Evolutionary conservation across 92 coral and sea anemone genomes (phyloP).

Genomic region (Phymanthus crucifer): DNA sequence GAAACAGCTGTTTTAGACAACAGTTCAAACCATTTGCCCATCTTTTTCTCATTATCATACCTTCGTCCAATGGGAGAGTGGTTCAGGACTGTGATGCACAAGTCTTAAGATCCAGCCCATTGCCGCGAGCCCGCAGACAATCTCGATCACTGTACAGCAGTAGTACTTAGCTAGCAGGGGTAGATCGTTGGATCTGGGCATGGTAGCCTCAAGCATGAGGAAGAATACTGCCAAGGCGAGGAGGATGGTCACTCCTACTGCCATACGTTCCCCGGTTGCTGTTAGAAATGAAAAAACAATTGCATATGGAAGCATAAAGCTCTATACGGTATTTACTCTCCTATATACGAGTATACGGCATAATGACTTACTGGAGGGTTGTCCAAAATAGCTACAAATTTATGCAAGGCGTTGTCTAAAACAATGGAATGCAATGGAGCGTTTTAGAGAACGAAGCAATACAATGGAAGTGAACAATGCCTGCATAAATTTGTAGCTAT

Average conservation of each 20-base stretch:
- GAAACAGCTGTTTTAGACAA: neutral
- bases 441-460: no score
- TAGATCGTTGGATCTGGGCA: slow-evolving; percentile 78
- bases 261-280: slow-evolving; percentile 99
- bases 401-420: no score
- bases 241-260: slow-evolving; percentile 91
- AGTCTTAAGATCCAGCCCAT: slow-evolving; percentile 76
- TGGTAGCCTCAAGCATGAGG: slow-evolving; percentile 86
- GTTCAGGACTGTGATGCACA: slow-evolving; percentile 70
- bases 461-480: no score
- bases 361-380: no score
- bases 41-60: slow-evolving; percentile 35
- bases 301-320: neutral
- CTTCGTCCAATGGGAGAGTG: slow-evolving; percentile 77
- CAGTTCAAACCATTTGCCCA: neutral
- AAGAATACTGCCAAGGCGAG: slow-evolving; percentile 91
- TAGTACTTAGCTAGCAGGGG: slow-evolving; percentile 94
- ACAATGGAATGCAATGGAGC: no score
- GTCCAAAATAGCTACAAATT: no score
- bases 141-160: slow-evolving; percentile 90
- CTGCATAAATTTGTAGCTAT: no score
- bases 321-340: neutral
- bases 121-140: slow-evolving; percentile 61
- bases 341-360: no score
- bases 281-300: neutral